phyloP scores from a whole-genome alignment of 2,113 vertebrate genomes.

The Rhineura floridana region DNA sequence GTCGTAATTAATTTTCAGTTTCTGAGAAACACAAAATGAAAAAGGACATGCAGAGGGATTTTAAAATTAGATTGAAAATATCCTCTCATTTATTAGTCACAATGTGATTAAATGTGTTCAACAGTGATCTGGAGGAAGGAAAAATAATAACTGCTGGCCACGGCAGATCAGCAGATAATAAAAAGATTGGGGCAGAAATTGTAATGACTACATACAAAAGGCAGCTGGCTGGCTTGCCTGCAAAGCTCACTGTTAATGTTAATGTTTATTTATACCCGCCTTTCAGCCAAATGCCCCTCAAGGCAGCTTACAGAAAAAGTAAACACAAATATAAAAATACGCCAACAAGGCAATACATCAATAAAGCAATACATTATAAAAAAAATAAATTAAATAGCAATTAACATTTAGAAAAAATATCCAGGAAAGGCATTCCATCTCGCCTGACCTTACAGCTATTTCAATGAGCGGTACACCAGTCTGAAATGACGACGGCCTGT shows the following conservation, averaged over 20 bases:
- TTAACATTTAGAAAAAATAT: too few species aligned
- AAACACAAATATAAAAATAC: too few species aligned
- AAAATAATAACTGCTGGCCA: not conserved
- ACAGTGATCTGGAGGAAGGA: not conserved
- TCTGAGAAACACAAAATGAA: conserved; percentile 19
- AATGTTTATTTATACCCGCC: too few species aligned
- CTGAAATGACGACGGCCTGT: too few species aligned
- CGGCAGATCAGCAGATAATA: not conserved
- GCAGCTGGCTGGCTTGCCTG: not conserved
- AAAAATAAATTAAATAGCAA: too few species aligned
- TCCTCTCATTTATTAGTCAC: not conserved
- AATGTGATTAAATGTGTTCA: conserved; percentile 12
- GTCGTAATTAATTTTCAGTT: conserved; percentile 16
- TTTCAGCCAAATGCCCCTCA: too few species aligned
- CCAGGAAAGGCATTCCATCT: too few species aligned
- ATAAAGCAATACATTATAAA: too few species aligned
- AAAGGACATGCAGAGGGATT: not conserved
- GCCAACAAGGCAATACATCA: too few species aligned
- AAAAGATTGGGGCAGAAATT: not conserved
- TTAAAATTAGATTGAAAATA: conserved; percentile 15
- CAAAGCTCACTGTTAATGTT: not conserved
- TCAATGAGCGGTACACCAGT: too few species aligned
- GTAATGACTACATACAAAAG: not conserved
- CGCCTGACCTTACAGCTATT: too few species aligned
- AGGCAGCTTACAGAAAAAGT: too few species aligned